phyloP scores from a whole-genome alignment of 2,888 invertebrate species.

The Steromphala cineraria region DNA sequence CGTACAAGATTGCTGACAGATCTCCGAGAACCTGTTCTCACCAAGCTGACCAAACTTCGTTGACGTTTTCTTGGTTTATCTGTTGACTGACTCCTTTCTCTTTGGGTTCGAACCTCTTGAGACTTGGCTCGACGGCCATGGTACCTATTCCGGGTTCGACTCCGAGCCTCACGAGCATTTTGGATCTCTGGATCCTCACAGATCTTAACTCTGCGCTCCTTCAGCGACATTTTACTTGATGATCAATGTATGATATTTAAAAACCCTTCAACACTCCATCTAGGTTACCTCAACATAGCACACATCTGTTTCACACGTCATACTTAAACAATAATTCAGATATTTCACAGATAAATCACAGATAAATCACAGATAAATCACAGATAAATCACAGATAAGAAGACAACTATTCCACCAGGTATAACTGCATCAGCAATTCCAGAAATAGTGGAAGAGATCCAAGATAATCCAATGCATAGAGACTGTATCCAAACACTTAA shows the following conservation, averaged over 20 bases:
- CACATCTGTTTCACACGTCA: not conserved
- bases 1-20: slow-evolving; percentile 48
- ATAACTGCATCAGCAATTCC: no score
- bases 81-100: slow-evolving; percentile 27
- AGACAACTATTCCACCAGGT: no score
- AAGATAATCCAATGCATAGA: not conserved
- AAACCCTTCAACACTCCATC: not conserved
- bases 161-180: slow-evolving; percentile 31
- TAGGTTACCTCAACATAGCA: not conserved
- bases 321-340: not conserved
- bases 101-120: slow-evolving; percentile 30
- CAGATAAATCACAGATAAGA: not conserved
- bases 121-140: slow-evolving; percentile 34
- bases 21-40: slow-evolving; percentile 45
- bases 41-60: slow-evolving; percentile 43
- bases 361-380: not conserved
- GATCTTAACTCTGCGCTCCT: slow-evolving; percentile 13
- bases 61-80: slow-evolving; percentile 40
- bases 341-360: not conserved
- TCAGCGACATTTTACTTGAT: slow-evolving; percentile 20
- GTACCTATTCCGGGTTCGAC: slow-evolving; percentile 31
- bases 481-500: not conserved
- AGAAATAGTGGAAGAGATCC: not conserved
- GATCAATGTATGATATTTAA: not conserved
- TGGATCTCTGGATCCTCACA: slow-evolving; percentile 24